Base-by-base conservation (phyloP, 2,888 invertebrate genomes). In the Perizoma flavofasciatum region DNA sequence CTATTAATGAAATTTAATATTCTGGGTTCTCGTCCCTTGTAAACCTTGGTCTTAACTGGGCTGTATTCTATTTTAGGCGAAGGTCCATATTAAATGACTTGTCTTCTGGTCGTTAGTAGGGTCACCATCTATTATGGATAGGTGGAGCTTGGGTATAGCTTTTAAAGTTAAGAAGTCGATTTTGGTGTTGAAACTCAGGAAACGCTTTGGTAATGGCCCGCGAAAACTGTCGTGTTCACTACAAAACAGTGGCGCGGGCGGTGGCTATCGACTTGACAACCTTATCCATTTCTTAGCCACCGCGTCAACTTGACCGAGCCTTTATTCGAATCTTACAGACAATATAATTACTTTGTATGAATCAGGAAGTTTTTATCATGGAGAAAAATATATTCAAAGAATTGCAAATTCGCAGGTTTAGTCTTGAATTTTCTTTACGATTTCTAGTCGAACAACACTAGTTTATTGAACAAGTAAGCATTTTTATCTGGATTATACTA, bases 1-100 rank as follows among this genome's bases (percentile, higher is more conserved):
- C 37, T 51, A 55, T 55, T 51, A 51, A 39, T 22, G 6, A 41
- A 52, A 61, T 61, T 55, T 56, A 55, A 52, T 49, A 61, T 61
- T 61, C 55, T 61, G 49, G 55, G 52, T 34, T 41, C 43, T 9
- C 7, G 60, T 11, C 45, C 52, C 33, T 49, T 11, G 40, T 52
- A 50, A 49, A 40, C 55, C 49, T 11, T 9, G 37, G 43, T 32
- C 22, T 22, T 22, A 22, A 22, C 22, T 3, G 22, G 22, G 22
- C 22, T 22, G 22, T 22, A 49, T 37, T 35, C 41, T 44, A 37
- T 50, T 47, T 43, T 55, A 55, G 46, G 43, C 33, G 7, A 22
- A 50, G 43, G 54, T 50, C 43, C 59, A 56, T 61, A 55, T 45
- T 61, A 55, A 56, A 56, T 45, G 10, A 33, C 33, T 60, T 47